Conservation (phyloP, 2,797 vertebrate genomes). For the Chloroceryle amazona region DNA sequence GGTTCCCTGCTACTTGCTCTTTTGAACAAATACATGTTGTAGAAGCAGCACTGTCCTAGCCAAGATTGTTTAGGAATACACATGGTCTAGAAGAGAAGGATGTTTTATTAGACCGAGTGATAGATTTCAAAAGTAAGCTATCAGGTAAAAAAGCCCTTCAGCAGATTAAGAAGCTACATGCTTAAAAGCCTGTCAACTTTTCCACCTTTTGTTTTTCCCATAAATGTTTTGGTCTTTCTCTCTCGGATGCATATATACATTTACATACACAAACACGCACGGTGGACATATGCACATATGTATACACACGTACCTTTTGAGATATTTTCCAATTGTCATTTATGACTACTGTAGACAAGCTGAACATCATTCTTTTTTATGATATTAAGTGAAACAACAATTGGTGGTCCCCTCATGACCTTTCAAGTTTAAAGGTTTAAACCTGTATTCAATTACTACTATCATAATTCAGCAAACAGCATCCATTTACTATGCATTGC, state of each 20-base stretch:
- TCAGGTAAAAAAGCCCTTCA: not conserved
- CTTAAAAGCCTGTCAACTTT: not conserved
- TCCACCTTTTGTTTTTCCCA: not conserved
- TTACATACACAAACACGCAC: too few relatives aligned
- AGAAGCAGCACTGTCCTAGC: not conserved
- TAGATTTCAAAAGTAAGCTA: not conserved
- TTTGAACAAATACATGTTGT: not conserved
- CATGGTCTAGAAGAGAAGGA: not conserved
- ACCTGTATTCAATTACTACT: not conserved
- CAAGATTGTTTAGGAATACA: not conserved
- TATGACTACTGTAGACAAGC: not conserved
- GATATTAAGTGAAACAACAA: not conserved
- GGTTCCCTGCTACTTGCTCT: not conserved
- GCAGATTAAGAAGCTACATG: not conserved
- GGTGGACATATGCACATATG: too few relatives aligned
- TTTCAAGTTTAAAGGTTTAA: not conserved
- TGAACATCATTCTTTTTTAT: not conserved
- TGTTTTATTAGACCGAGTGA: not conserved
- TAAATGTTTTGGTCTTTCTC: not conserved
- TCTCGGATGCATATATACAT: not conserved
- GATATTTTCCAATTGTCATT: not conserved
- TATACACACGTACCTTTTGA: not conserved
- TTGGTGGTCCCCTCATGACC: not conserved
- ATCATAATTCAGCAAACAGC: not conserved
- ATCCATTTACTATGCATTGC: too few relatives aligned